Percentiles rank a stretch among this genome's conserved stretches.
phyloP scores from a whole-genome alignment of 2,888 invertebrate species.

The Megaustenia siamemsis region DNA sequence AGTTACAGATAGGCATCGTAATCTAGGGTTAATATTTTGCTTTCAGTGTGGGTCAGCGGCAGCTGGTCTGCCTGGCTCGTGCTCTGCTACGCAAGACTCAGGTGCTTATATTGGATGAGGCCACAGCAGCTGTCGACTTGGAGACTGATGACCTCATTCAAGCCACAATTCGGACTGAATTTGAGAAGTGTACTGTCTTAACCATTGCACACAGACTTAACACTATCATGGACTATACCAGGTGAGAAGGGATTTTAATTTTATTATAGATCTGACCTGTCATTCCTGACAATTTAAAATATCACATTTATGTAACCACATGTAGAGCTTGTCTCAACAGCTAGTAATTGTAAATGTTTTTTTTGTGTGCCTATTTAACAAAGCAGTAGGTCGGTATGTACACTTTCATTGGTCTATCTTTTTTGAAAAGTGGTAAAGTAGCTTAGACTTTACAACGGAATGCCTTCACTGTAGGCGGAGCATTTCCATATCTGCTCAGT shows the following conservation, averaged over 20 bases:
- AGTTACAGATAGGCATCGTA: too few relatives aligned
- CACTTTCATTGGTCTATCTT: too few relatives aligned
- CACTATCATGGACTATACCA: slow-evolving; percentile 78
- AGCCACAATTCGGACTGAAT: slow-evolving; percentile 76
- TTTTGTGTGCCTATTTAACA: too few relatives aligned
- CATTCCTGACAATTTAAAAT: too few relatives aligned
- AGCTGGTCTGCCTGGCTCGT: slow-evolving; percentile 78
- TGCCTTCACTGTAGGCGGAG: too few relatives aligned
- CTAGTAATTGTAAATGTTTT: too few relatives aligned
- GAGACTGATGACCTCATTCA: slow-evolving; percentile 80
- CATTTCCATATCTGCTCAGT: too few relatives aligned
- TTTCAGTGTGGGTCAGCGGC: slow-evolving; percentile 79
- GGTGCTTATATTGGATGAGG: slow-evolving; percentile 78
- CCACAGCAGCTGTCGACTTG: slow-evolving; percentile 79
- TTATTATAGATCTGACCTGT: not conserved
- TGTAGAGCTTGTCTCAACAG: too few relatives aligned
- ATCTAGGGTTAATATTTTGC: slow-evolving; percentile 2
- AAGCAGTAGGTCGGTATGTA: too few relatives aligned
- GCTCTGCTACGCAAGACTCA: slow-evolving; percentile 78
- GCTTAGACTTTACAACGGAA: too few relatives aligned
- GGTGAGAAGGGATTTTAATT: slow-evolving; percentile 60
- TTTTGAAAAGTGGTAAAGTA: too few relatives aligned
- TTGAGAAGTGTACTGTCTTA: slow-evolving; percentile 77
- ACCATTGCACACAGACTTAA: slow-evolving; percentile 80
- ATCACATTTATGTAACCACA: too few relatives aligned